phyloP scores from a whole-genome alignment of 2,797 vertebrate genomes.

The Aselliscus stoliczkanus region DNA sequence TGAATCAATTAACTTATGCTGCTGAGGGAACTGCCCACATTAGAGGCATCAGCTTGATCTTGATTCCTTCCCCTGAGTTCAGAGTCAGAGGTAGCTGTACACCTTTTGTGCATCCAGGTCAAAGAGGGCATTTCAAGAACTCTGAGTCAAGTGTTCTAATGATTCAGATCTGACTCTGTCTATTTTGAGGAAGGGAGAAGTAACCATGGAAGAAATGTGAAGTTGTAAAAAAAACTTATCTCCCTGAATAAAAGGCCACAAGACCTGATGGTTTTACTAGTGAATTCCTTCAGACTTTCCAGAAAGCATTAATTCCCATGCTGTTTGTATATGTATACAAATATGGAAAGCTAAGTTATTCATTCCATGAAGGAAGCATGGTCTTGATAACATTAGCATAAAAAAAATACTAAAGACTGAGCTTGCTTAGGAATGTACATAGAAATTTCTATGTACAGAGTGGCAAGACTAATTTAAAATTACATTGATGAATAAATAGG shows the following conservation, averaged over 20 bases:
- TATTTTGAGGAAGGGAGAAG: background rate
- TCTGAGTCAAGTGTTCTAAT: background rate
- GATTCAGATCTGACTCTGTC: background rate
- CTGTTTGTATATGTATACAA: background rate
- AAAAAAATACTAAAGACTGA: background rate
- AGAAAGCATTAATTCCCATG: background rate
- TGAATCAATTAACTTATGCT: background rate
- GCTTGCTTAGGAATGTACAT: background rate
- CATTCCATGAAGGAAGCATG: background rate
- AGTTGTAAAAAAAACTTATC: background rate
- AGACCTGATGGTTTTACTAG: background rate
- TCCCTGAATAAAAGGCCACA: background rate
- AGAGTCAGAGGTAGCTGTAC: background rate
- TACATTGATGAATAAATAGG: background rate
- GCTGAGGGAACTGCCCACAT: background rate
- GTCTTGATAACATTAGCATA: background rate
- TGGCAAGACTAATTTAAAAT: background rate
- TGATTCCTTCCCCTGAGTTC: background rate
- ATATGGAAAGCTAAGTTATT: background rate
- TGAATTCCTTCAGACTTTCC: conserved; percentile 24
- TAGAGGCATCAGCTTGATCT: background rate
- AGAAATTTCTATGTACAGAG: background rate
- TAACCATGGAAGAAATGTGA: background rate
- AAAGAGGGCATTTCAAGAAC: background rate
- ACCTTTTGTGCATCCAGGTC: background rate